These are phyloP conservation scores for Strigamia transsilvanica DNA, from an alignment of 2,888 invertebrate genomes.

Conservation along the genomic window DNA sequence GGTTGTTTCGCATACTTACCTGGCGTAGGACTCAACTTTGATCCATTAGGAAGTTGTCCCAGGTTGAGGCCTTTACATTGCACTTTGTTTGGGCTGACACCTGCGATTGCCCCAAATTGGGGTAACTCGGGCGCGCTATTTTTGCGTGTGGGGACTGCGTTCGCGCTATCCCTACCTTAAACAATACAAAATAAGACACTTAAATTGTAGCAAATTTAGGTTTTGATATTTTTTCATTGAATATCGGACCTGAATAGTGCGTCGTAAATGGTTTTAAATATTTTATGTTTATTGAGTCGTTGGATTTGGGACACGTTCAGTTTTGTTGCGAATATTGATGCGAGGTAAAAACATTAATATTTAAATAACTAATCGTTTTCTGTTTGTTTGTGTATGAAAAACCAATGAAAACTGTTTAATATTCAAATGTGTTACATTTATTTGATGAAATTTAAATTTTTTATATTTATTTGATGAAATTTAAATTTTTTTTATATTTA, in stretches of 20 bases:
- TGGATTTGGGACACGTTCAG: too few species aligned
- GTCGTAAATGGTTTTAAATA: too few species aligned
- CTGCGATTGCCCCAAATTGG: conserved; percentile 78
- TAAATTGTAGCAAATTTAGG: background rate
- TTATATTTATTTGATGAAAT: background rate
- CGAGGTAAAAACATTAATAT: too few species aligned
- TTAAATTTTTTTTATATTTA: background rate
- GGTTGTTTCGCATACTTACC: conserved; percentile 69
- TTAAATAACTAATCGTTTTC: too few species aligned
- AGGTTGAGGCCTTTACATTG: conserved; percentile 77
- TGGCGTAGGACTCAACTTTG: conserved; percentile 76
- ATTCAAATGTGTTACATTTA: too few species aligned
- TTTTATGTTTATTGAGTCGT: too few species aligned
- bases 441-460: too few species aligned
- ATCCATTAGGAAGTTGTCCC: conserved; percentile 77
- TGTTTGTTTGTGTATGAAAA: too few species aligned
- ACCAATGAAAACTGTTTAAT: too few species aligned
- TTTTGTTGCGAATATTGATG: too few species aligned
- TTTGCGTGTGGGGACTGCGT: conserved; percentile 63
- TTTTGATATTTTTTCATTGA: background rate
- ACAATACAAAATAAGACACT: background rate
- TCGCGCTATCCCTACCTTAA: conserved; percentile 61
- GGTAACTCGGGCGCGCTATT: conserved; percentile 74
- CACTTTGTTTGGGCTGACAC: conserved; percentile 77
- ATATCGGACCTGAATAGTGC: too few species aligned